phyloP scores from a whole-genome alignment of 2,797 vertebrate genomes.

The Triplophysa yarkandensis region DNA sequence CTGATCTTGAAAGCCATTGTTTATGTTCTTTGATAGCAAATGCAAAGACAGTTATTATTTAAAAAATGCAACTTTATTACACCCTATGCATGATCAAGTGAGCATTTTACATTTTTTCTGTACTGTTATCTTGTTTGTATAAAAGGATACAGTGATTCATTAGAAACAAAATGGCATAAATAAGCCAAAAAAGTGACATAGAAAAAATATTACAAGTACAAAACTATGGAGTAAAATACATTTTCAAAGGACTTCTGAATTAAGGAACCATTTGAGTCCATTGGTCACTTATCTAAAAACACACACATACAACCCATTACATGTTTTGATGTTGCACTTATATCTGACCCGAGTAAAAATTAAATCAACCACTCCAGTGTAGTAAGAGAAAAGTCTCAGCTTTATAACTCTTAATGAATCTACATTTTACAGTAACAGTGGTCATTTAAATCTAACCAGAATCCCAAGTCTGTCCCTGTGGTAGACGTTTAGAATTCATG shows the following conservation, averaged over 20 bases:
- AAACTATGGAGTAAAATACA: slow-evolving; percentile 38
- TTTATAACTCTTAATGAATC: background rate
- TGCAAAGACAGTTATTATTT: slow-evolving; percentile 35
- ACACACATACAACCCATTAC: background rate
- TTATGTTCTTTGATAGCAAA: slow-evolving; percentile 9
- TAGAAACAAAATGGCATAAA: slow-evolving; percentile 62
- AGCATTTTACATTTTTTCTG: slow-evolving; percentile 49
- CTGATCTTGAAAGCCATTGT: background rate
- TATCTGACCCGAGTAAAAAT: slow-evolving; percentile 16
- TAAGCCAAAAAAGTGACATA: slow-evolving; percentile 57
- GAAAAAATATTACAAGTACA: slow-evolving; percentile 31
- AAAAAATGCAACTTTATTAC: slow-evolving; percentile 72
- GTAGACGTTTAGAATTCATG: background rate
- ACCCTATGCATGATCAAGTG: slow-evolving; percentile 63
- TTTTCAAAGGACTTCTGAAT: slow-evolving; percentile 32
- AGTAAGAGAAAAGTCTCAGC: background rate
- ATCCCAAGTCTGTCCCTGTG: background rate
- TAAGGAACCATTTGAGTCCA: slow-evolving; percentile 33
- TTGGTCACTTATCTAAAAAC: slow-evolving; percentile 35
- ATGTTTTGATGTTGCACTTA: slow-evolving; percentile 10
- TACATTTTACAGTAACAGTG: background rate
- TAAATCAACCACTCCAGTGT: slow-evolving; percentile 12
- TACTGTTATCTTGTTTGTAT: slow-evolving; percentile 54
- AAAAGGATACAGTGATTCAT: slow-evolving; percentile 70
- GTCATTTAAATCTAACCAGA: background rate